Percentiles rank a stretch among this genome's conserved stretches.
Evolutionary conservation across 2,888 invertebrate species (phyloP).

Genomic region (Caenorhabditis virilis): DNA sequence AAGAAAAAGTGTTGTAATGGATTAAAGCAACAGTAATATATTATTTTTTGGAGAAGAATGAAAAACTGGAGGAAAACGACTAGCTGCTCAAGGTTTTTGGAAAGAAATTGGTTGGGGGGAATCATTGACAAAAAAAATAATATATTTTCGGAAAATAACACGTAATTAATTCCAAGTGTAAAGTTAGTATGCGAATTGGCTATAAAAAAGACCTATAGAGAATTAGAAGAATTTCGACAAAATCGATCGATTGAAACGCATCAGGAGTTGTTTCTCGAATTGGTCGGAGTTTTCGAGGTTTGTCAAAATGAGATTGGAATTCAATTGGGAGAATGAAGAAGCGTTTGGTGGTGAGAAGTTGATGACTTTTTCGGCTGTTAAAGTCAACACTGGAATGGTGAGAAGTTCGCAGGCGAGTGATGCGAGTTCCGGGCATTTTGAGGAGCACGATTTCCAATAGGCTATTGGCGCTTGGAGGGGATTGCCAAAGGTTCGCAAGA

Average conservation of each 20-base stretch:
- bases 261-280: constrained; percentile 41
- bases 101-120: too few species aligned
- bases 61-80: too few species aligned
- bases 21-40: too few species aligned
- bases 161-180: too few species aligned
- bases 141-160: too few species aligned
- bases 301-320: constrained; percentile 24
- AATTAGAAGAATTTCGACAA: constrained; percentile 24
- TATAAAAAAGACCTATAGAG: not conserved
- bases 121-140: too few species aligned
- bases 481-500: constrained; percentile 38
- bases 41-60: too few species aligned
- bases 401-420: constrained; percentile 59
- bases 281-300: constrained; percentile 33
- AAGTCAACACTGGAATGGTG: constrained; percentile 53
- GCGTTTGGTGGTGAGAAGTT: constrained; percentile 8
- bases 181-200: too few species aligned
- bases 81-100: too few species aligned
- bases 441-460: constrained; percentile 42
- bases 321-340: constrained; percentile 17
- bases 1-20: too few species aligned
- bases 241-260: constrained; percentile 42
- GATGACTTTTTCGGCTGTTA: constrained; percentile 43
- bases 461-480: constrained; percentile 46
- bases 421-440: constrained; percentile 34